Percentiles rank a stretch among this genome's conserved stretches.
Conservation (phyloP, 2,113 vertebrate species). For the Scartelaos histophorus region DNA sequence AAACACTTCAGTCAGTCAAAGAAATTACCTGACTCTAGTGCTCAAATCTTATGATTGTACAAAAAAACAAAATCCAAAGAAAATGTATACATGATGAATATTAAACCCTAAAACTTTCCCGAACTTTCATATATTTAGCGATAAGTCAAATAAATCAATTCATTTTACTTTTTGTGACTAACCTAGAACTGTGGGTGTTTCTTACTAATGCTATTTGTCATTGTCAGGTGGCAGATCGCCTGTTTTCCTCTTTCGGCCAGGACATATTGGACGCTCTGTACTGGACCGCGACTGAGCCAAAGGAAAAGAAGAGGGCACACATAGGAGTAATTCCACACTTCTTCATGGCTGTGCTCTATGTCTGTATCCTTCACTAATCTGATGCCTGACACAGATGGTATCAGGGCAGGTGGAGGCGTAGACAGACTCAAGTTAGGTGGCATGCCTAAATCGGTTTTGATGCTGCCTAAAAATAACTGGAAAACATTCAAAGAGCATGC, state of each 20-base stretch:
- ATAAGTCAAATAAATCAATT: too few relatives aligned
- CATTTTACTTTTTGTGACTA: too few relatives aligned
- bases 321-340: constrained; percentile 98
- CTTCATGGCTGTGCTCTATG: constrained; percentile 96
- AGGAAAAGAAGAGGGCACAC: constrained; percentile 93
- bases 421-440: background rate
- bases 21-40: too few relatives aligned
- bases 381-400: background rate
- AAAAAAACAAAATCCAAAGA: too few relatives aligned
- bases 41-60: too few relatives aligned
- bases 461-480: too few relatives aligned
- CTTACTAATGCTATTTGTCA: background rate
- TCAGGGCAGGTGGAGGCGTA: background rate
- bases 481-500: too few relatives aligned
- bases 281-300: constrained; percentile 98
- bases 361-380: constrained; percentile 87
- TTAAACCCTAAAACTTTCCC: too few relatives aligned
- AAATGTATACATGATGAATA: too few relatives aligned
- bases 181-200: background rate
- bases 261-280: constrained; percentile 98
- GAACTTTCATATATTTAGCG: too few relatives aligned
- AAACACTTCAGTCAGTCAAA: too few relatives aligned
- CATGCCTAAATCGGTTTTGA: background rate
- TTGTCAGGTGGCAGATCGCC: constrained; percentile 90
- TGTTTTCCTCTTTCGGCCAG: constrained; percentile 99